Conservation (phyloP, 2,888 invertebrate genomes). For the Dryadula phaetusa region DNA sequence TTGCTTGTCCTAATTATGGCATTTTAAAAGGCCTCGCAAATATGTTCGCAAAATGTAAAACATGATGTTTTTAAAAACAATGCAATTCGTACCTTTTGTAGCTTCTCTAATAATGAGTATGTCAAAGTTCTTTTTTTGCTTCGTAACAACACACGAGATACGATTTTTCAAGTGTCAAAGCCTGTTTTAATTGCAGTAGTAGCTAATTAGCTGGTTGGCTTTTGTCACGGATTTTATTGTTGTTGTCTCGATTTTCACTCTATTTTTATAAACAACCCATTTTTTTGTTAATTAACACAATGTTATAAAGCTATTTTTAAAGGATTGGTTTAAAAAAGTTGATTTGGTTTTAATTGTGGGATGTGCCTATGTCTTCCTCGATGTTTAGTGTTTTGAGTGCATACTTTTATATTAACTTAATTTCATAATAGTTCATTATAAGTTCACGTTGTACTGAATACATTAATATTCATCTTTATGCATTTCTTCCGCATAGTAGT, state of each 20-base stretch:
- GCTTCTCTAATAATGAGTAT: slow-evolving; percentile 24
- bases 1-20: slow-evolving; percentile 4
- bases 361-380: too few relatives aligned
- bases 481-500: too few relatives aligned
- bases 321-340: background rate
- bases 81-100: slow-evolving; percentile 22
- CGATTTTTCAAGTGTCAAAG: slow-evolving; percentile 31
- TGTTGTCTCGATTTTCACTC: slow-evolving; percentile 25
- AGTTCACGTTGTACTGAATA: too few relatives aligned
- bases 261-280: background rate
- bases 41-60: slow-evolving; percentile 18
- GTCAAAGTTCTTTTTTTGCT: slow-evolving; percentile 23
- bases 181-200: slow-evolving; percentile 30
- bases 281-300: slow-evolving; percentile 12
- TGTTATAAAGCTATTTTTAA: background rate
- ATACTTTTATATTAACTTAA: too few relatives aligned
- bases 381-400: too few relatives aligned
- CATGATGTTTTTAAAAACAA: slow-evolving; percentile 12
- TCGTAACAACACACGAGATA: slow-evolving; percentile 23
- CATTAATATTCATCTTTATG: too few relatives aligned
- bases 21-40: slow-evolving; percentile 12
- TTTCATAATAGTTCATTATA: too few relatives aligned
- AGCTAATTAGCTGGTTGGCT: slow-evolving; percentile 35
- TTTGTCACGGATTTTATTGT: slow-evolving; percentile 30
- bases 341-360: background rate